Evolutionary conservation across 2,797 vertebrate species (phyloP).

Genomic region (Spinus pinus): DNA sequence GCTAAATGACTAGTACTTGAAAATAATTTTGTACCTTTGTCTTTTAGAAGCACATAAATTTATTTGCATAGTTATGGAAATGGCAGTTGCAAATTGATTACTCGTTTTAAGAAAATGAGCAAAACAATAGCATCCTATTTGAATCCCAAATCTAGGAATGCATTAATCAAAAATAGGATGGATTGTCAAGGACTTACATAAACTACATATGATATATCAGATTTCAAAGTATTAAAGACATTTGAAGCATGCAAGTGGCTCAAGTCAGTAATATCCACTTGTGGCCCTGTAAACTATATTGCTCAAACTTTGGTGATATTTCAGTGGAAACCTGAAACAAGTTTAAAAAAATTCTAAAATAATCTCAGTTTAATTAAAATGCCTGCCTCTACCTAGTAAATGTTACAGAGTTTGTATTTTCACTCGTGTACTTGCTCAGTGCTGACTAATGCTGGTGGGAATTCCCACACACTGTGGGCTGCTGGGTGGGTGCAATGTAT

Average conservation of each 20-base stretch:
- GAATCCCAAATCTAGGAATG: not conserved
- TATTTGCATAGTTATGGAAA: conserved; percentile 27
- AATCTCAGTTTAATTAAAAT: not conserved
- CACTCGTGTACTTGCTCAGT: rapidly evolving
- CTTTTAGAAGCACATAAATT: not conserved
- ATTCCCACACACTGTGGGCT: no score
- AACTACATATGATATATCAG: not conserved
- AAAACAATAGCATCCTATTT: not conserved
- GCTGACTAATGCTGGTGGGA: not conserved
- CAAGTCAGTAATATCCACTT: not conserved
- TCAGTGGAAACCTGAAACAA: not conserved
- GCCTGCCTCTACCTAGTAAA: not conserved
- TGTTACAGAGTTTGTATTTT: not conserved
- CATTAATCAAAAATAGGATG: not conserved
- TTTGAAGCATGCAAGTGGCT: not conserved
- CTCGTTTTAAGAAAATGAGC: not conserved
- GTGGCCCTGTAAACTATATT: not conserved
- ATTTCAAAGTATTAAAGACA: not conserved
- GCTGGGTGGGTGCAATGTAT: not conserved
- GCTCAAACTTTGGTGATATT: not conserved
- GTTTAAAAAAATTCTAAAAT: not conserved
- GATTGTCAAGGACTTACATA: not conserved
- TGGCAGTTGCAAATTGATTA: not conserved
- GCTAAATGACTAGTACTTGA: not conserved
- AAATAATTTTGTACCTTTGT: not conserved